These are phyloP conservation scores for Halocaridina rubra DNA, from an alignment of 2,888 invertebrate species.

Conservation along the genomic window DNA sequence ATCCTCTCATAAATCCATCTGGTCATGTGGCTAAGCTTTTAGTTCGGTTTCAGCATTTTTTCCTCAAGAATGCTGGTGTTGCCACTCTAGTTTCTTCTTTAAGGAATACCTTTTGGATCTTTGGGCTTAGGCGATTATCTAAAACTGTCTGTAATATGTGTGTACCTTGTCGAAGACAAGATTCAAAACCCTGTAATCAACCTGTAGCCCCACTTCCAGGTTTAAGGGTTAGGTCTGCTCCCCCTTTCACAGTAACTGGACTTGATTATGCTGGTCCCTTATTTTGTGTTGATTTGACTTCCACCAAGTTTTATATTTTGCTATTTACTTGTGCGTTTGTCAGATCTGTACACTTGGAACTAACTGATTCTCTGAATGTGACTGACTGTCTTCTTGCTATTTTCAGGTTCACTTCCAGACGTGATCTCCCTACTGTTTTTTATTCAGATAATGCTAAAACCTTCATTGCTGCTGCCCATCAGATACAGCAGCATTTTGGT, in stretches of 20 bases:
- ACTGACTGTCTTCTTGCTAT: too few species aligned
- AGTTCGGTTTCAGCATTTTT: slow-evolving; percentile 3
- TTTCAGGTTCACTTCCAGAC: too few species aligned
- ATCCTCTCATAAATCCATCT: slow-evolving; percentile 23
- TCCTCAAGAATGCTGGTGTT: slow-evolving; percentile 32
- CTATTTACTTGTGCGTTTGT: slow-evolving; percentile 65
- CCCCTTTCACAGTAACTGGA: slow-evolving; percentile 57
- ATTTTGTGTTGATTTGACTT: slow-evolving; percentile 50
- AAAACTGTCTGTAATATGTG: not conserved
- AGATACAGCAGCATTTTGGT: slow-evolving; percentile 49
- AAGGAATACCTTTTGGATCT: not conserved
- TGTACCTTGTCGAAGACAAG: too few species aligned
- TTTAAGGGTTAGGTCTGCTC: slow-evolving; percentile 26
- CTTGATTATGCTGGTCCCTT: slow-evolving; percentile 65
- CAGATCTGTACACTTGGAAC: slow-evolving; percentile 66
- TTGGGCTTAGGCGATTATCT: too few species aligned
- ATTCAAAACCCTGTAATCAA: too few species aligned
- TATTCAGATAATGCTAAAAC: slow-evolving; percentile 66
- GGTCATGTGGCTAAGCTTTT: slow-evolving; percentile 17
- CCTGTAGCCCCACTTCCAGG: slow-evolving; percentile 48
- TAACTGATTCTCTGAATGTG: slow-evolving; percentile 63
- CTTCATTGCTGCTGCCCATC: slow-evolving; percentile 62
- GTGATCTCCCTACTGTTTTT: too few species aligned
- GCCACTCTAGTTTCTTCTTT: not conserved
- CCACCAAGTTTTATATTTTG: too few species aligned